Evolutionary conservation across 1,140 invertebrate genomes (phyloP), one percentile per base, ranked within the genome.

Genomic region (Lasaia peninsularis): DNA sequence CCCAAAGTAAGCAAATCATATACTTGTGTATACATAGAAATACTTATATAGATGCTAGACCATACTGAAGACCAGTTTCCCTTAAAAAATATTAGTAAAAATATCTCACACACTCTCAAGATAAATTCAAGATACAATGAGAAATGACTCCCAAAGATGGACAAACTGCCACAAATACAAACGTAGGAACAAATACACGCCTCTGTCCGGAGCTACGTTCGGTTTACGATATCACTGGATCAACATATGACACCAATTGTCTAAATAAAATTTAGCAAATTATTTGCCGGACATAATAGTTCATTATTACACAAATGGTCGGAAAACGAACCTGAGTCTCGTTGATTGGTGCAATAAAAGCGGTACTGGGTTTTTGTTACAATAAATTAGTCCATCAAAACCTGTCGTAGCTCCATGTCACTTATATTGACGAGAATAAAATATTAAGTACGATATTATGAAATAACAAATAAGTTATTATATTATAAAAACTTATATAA

Each of bases 401-500:
- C 8, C 34, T 12, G 34, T n/a, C 34, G 5, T 37, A 37, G 12
- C 34, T 7, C 12, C 5, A 14, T 3, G 2, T 37, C 12, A 37
- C 34, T 37, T 37, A 12, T n/a, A 37, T 14, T 40, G 35, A 40
- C 35, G 35, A 40, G 16, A 40, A 14, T 12, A 56, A 52, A 35
- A 24, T 14, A 53, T 60, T 32, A 51, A 51, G 48, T 54, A 60
- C 37, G 28, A 49, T 33, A 58, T 55, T 40, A 53, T 56, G 21
- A 50, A 34, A 40, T 60, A 48, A 58, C 58, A 55, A 62, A 63
- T 56, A 63, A 63, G 44, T 59, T 52, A 59, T 9, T 49, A 51
- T n/a, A n/a, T 54, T 49, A 52, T 35, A 52, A 40, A 40, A 16
- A 40, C 7, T 16, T 14, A 3, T 7, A 37, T 8, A 14, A 14